These are phyloP conservation scores for Pelochelys cantorii DNA, from an alignment of 2,797 vertebrate species.

Conservation along the genomic window DNA sequence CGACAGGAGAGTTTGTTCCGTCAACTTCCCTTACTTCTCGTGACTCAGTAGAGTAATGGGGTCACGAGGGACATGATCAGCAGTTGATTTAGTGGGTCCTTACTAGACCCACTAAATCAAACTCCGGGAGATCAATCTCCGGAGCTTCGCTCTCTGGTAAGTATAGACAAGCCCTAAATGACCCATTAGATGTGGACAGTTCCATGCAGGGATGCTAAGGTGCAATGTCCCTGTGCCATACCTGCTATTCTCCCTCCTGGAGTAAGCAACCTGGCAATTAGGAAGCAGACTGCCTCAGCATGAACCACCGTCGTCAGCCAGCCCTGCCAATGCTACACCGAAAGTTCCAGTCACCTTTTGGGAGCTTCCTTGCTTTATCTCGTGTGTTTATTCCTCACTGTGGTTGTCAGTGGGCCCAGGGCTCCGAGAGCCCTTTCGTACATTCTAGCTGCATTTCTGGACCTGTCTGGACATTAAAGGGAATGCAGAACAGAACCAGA, in stretches of 20 bases:
- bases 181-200: neutral
- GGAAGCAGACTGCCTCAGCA: neutral
- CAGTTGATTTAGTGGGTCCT: too few species aligned
- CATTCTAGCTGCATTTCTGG: neutral
- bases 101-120: too few species aligned
- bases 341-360: neutral
- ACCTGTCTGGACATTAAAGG: neutral
- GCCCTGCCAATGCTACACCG: neutral
- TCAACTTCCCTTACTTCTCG: too few species aligned
- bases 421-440: neutral
- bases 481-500: neutral
- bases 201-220: neutral
- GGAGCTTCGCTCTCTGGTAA: too few species aligned
- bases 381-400: neutral
- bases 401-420: neutral
- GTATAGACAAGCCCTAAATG: neutral
- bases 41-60: too few species aligned
- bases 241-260: neutral
- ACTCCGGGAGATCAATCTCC: too few species aligned
- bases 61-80: too few species aligned
- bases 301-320: neutral
- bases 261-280: constrained; percentile 3
- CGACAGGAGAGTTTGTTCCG: too few species aligned
- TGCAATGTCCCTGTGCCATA: neutral
- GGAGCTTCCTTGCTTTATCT: neutral